Base-by-base conservation (phyloP, 2,888 invertebrate genomes). In the Mythimna albipuncta region DNA sequence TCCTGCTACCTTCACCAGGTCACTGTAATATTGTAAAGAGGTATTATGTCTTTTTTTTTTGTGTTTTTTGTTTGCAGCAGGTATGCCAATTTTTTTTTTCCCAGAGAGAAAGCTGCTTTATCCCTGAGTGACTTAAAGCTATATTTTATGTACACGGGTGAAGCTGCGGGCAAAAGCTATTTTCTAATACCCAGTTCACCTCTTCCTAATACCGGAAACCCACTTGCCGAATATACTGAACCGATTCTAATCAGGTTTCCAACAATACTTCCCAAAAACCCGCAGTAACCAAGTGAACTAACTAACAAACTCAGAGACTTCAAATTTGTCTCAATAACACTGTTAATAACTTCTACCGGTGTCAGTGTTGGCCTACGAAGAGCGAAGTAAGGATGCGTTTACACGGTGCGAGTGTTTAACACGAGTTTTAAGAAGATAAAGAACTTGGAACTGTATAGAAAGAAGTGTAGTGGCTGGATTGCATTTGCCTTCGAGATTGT, bases 261-360 rank as follows among this genome's bases (percentile, higher is more conserved):
- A 65, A 72, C 69, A 75, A 74, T 71, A 70, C 50, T 67, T 64
- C 41, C 77, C 64, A 69, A 78, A 77, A 77, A 63, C 65, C 75
- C 65, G 2, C 65, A 69, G 66, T 41, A 55, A 58, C 69, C 64
- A 65, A 70, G 54, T 61, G 52, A 72, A 68, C 77, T 65, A 72
- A 84, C 64, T 79, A 62, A 64, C 55, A 70, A 82, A 80, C 72
- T 75, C 19, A 19, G 61, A 21, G 73, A 79, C 81, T 77, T 79
- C 79, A 83, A 89, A 90, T 89, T 89, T 87, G 90, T 89, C 90
- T 87, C 91, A 89, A 90, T 90, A 91, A 90, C 86, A 85, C 75
- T 79, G 84, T 89, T 90, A 87, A 87, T 87, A 90, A 90, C 85
- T 90, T 89, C 72, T 52, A 67, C 82, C 77, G 81, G 83, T 89